These are phyloP conservation scores for Dinothrombium tinctorium DNA, from an alignment of 1,140 invertebrate genomes.

Conservation along the genomic window DNA sequence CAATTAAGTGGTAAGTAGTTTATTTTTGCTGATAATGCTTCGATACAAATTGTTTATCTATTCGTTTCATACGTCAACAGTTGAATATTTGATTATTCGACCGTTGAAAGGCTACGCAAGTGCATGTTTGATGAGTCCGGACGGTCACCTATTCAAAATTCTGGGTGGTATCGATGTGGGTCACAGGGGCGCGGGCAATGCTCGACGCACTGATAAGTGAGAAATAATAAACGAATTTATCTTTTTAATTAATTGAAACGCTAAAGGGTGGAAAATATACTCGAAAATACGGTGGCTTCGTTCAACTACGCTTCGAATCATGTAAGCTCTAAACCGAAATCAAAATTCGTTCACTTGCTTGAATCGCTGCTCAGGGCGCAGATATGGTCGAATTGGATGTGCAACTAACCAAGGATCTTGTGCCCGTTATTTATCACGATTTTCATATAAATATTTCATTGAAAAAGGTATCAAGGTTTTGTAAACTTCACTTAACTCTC, in stretches of 20 bases:
- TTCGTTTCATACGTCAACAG: slow-evolving; percentile 25
- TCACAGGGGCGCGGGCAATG: slow-evolving; percentile 59
- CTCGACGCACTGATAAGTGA: slow-evolving; percentile 19
- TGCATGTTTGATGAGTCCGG: background rate
- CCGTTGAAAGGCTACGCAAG: slow-evolving; percentile 40
- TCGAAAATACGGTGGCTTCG: slow-evolving; percentile 87
- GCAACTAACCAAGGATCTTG: slow-evolving; percentile 71
- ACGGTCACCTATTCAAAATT: background rate
- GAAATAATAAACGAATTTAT: no score
- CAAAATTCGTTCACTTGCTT: background rate
- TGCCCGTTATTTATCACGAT: slow-evolving; percentile 88
- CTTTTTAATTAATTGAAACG: no score
- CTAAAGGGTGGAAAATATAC: slow-evolving; percentile 35
- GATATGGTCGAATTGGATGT: slow-evolving; percentile 93
- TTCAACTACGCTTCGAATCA: slow-evolving; percentile 61
- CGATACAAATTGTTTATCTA: slow-evolving; percentile 1
- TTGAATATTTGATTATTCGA: slow-evolving; percentile 41
- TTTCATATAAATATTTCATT: slow-evolving; percentile 74
- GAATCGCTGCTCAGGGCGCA: slow-evolving; percentile 31
- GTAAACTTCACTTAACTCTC: no score
- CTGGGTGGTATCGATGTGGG: slow-evolving; percentile 25
- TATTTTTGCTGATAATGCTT: slow-evolving; percentile 20
- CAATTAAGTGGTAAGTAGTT: no score
- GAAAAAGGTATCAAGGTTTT: slow-evolving; percentile 25
- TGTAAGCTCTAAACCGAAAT: slow-evolving; percentile 14